Percentiles rank a stretch among this genome's conserved stretches.
These are phyloP conservation scores for Cryptosula pallasiana DNA, from an alignment of 2,888 invertebrate genomes.

Conservation along the genomic window DNA sequence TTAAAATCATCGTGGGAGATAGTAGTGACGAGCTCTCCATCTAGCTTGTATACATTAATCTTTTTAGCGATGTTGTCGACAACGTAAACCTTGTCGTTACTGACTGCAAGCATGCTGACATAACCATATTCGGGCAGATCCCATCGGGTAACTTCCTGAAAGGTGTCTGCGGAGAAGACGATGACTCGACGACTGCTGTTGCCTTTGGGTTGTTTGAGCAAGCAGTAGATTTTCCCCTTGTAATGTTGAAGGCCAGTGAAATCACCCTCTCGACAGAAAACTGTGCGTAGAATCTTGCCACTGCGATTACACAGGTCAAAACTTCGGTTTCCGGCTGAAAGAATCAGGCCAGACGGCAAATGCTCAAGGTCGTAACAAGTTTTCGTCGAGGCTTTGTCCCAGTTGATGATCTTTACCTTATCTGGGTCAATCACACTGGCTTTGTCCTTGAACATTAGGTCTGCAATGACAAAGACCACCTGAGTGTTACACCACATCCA, in stretches of 20 bases:
- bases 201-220: neutral
- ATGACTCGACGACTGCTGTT: neutral
- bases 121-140: neutral
- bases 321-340: neutral
- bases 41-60: neutral
- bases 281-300: neutral
- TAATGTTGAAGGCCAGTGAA: neutral
- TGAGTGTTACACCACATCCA: too few relatives aligned
- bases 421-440: neutral
- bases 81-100: neutral
- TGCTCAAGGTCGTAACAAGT: neutral
- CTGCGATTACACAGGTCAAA: neutral
- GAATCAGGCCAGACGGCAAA: neutral
- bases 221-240: neutral
- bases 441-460: neutral
- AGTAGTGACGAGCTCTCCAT: neutral
- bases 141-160: neutral
- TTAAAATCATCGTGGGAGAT: neutral
- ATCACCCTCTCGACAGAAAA: neutral
- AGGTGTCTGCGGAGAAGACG: neutral
- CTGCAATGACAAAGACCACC: neutral
- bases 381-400: neutral
- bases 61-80: neutral
- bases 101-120: neutral
- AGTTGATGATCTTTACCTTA: neutral